Conservation (phyloP, 2,797 vertebrate species). For the Cynopterus sphinx region DNA sequence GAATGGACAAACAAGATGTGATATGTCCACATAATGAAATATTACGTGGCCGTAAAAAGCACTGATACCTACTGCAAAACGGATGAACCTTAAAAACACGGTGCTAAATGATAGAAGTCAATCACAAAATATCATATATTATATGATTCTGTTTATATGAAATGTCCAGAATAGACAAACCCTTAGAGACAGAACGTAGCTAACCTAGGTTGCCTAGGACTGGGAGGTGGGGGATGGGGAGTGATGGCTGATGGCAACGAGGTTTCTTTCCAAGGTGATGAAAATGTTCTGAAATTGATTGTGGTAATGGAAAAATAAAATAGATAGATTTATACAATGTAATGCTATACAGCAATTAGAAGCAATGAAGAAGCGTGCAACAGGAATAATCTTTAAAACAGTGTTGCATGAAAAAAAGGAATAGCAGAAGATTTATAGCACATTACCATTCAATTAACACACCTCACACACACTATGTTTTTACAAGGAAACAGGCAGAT, state of each 20-base stretch:
- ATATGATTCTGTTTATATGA: neutral
- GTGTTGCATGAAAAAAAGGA: neutral
- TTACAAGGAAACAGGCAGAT: neutral
- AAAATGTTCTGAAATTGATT: neutral
- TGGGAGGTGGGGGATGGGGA: neutral
- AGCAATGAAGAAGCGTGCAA: neutral
- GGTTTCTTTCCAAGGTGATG: neutral
- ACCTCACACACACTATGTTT: neutral
- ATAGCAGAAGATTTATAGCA: neutral
- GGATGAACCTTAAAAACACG: neutral
- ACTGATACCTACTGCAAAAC: neutral
- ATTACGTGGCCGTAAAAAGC: neutral
- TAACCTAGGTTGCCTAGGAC: neutral
- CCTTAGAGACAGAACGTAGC: neutral
- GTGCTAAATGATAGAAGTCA: neutral
- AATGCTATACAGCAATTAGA: neutral
- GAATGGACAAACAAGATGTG: neutral
- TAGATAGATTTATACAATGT: neutral
- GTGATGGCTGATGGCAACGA: neutral
- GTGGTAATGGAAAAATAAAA: neutral
- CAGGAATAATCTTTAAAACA: neutral
- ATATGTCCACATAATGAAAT: neutral
- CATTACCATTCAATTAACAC: neutral
- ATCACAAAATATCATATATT: neutral
- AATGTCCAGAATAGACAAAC: neutral